Conservation (phyloP, 2,888 invertebrate genomes). For the Helleia helle region DNA sequence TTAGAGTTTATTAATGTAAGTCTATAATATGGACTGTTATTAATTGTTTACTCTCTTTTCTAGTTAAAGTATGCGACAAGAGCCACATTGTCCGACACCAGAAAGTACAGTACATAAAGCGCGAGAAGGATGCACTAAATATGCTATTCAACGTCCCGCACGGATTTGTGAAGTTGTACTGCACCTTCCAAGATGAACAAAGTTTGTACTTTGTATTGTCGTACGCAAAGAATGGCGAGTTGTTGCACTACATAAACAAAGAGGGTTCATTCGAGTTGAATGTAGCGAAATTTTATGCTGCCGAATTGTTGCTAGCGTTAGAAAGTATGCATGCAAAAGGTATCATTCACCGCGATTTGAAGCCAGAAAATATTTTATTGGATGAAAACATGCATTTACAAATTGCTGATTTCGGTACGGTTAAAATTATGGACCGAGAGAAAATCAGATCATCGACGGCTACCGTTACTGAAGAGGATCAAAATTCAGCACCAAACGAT, state of each 20-base stretch:
- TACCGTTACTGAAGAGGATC: conserved; percentile 36
- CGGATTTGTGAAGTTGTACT: conserved; percentile 94
- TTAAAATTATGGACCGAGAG: conserved; percentile 81
- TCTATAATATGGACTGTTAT: too few relatives aligned
- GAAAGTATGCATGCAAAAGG: conserved; percentile 92
- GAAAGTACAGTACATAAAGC: conserved; percentile 92
- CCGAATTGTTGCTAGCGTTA: conserved; percentile 92
- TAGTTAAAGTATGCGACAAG: conserved; percentile 99
- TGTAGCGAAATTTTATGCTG: conserved; percentile 94
- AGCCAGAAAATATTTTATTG: conserved; percentile 97
- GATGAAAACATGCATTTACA: conserved; percentile 97
- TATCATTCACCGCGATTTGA: conserved; percentile 96
- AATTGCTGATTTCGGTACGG: conserved; percentile 98
- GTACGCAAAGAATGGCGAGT: conserved; percentile 95
- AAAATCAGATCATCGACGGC: conserved; percentile 33
- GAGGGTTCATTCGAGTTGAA: conserved; percentile 91
- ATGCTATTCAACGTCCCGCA: conserved; percentile 85
- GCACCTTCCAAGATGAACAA: conserved; percentile 96
- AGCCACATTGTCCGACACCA: conserved; percentile 92
- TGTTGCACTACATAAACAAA: conserved; percentile 92
- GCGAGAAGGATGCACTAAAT: conserved; percentile 96
- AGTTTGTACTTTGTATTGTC: conserved; percentile 96
- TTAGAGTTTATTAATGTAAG: too few relatives aligned
- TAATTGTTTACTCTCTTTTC: conserved; percentile 37
- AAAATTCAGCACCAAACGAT: conserved; percentile 40